Percentiles rank a stretch among this genome's conserved stretches.
These are phyloP conservation scores for Holacanthella duospinosa DNA, from an alignment of 2,888 invertebrate genomes.

Conservation along the genomic window DNA sequence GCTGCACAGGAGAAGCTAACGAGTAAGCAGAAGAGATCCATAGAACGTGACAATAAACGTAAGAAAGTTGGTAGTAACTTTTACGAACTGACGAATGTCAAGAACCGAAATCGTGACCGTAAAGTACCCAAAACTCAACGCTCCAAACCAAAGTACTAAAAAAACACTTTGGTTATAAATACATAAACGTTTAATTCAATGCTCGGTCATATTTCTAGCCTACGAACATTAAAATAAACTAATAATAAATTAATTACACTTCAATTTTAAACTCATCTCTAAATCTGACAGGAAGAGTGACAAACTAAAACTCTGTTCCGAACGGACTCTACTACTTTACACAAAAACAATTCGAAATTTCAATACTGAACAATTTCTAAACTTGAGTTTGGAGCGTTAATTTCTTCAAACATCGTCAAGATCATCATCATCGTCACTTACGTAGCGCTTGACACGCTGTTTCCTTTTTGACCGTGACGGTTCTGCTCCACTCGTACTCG, in stretches of 20 bases:
- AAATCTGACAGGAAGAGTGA: no score
- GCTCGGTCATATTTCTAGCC: no score
- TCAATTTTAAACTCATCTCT: no score
- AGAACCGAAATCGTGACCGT: constrained; percentile 69
- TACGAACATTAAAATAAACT: no score
- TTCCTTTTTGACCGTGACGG: background rate
- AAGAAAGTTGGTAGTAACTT: constrained; percentile 80
- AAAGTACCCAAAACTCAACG: constrained; percentile 39
- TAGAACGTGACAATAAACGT: constrained; percentile 61
- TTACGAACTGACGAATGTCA: constrained; percentile 78
- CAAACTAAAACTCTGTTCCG: no score
- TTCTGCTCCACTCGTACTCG: constrained; percentile 1
- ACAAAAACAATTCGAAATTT: no score
- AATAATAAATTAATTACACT: no score
- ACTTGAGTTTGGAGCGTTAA: no score
- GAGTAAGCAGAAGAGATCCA: constrained; percentile 63
- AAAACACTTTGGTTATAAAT: no score
- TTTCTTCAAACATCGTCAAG: background rate
- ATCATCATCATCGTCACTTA: background rate
- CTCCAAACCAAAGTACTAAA: constrained; percentile 4
- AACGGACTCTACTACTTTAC: no score
- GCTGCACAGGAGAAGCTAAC: constrained; percentile 43
- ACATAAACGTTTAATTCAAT: no score
- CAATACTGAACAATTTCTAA: no score
- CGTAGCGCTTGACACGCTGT: background rate